Conservation (phyloP, 2,113 vertebrate genomes). For the Agelaius tricolor region DNA sequence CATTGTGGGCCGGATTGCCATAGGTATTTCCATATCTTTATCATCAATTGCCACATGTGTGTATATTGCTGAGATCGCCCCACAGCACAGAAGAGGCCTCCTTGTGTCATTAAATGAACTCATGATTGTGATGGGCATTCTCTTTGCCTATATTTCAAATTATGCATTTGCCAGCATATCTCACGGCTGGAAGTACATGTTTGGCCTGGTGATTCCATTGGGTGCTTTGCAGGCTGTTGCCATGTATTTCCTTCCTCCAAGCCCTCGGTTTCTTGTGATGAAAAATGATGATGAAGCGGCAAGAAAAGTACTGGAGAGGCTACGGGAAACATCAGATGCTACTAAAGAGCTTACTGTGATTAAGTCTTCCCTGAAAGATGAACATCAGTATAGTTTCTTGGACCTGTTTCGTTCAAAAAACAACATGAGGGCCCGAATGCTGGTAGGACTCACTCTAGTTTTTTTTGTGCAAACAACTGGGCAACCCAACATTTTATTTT, state of each 20-base stretch:
- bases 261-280: constrained; percentile 91
- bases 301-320: constrained; percentile 78
- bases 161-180: constrained; percentile 82
- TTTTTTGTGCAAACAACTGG: constrained; percentile 94
- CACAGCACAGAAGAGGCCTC: constrained; percentile 86
- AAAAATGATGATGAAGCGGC: constrained; percentile 83
- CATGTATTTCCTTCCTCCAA: constrained; percentile 89
- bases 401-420: constrained; percentile 88
- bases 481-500: constrained; percentile 93
- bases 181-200: constrained; percentile 90
- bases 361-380: constrained; percentile 86
- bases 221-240: constrained; percentile 84
- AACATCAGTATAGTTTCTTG: constrained; percentile 83
- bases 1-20: constrained; percentile 81
- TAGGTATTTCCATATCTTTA: constrained; percentile 90
- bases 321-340: constrained; percentile 77
- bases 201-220: constrained; percentile 85
- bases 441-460: constrained; percentile 84
- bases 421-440: constrained; percentile 88
- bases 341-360: constrained; percentile 84
- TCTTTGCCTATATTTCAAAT: constrained; percentile 90
- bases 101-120: constrained; percentile 92
- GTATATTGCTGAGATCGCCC: constrained; percentile 93
- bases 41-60: constrained; percentile 90
- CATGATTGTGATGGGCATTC: constrained; percentile 91